Conservation (phyloP, 2,888 invertebrate species). For the Sympetrum striolatum region DNA sequence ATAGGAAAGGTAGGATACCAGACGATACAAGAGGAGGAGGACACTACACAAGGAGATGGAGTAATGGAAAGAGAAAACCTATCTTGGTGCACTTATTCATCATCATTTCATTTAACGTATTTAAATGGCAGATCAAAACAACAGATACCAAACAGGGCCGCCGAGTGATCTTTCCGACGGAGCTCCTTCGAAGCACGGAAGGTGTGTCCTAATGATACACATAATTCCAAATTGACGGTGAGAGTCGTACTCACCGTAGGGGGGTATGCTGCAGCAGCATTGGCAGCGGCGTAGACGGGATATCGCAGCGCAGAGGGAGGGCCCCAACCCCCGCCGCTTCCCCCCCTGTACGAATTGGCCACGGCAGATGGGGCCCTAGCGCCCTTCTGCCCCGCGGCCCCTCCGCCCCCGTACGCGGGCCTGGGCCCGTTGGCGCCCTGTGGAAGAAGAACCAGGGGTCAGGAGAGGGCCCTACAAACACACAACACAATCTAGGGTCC, state of each 20-base stretch:
- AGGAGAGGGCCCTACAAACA: neutral
- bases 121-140: too few relatives aligned
- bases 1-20: too few relatives aligned
- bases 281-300: constrained; percentile 62
- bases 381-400: constrained; percentile 35
- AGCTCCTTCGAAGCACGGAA: too few relatives aligned
- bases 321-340: constrained; percentile 22
- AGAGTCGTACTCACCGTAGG: constrained; percentile 7
- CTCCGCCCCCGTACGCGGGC: constrained; percentile 32
- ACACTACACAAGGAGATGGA: too few relatives aligned
- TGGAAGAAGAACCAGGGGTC: constrained; percentile 30
- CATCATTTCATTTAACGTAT: too few relatives aligned
- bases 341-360: constrained; percentile 27
- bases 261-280: constrained; percentile 60
- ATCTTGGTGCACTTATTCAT: too few relatives aligned
- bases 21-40: too few relatives aligned
- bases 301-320: constrained; percentile 58
- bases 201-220: too few relatives aligned
- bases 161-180: neutral
- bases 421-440: constrained; percentile 39
- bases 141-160: neutral
- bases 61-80: too few relatives aligned
- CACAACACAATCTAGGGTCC: too few relatives aligned
- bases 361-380: neutral
- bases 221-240: too few relatives aligned